Evolutionary conservation across 2,113 vertebrate species (phyloP), one percentile per base, ranked within the genome.

Genomic region (Dinomys branickii): DNA sequence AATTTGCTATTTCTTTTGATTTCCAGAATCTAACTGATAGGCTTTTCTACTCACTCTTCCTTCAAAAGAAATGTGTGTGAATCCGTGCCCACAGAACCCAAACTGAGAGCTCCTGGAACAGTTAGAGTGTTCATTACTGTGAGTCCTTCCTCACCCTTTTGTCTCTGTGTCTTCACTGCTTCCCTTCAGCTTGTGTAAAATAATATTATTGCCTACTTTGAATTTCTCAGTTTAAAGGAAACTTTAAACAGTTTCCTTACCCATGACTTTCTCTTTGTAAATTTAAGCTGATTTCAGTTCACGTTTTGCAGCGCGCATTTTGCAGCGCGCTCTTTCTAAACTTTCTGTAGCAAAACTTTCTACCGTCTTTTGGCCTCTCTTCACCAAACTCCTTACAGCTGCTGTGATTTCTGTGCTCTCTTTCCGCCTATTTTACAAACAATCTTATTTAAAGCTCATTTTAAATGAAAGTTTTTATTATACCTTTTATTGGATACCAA

Each of bases 391-490:
- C 24, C 28, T 78, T 82, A 16, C 28, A 35, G 63, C 69, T 92
- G 54, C 35, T 81, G 5, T 24, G 47, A 84, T 9, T 90, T 89
- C 65, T 95, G 10, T 65, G n/a, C 5, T 94, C 35, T 28, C 8
- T 65, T 80, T 97, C 38, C 78, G 9, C 20, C 10, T 81, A 3
- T 88, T 90, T 92, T 88, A 56, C 26, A 90, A 96, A 88, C 63
- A 88, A 80, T 94, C 41, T 91, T 96, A 90, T 97, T 93, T 95
- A 96, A 92, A 38, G 28, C 12, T 94, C 63, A 88, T 4, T 69
- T 81, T 85, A 94, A 95, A 69, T 85, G 88, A 75, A 90, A 85
- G 28, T 83, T 96, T 97, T 93, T 91, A 93, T 92, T 92, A 88
- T 1, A 52, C 52, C 12, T 63, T 93, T 93, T 96, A 94, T 82